Evolutionary conservation across 2,888 invertebrate genomes (phyloP).

Genomic region (Aquatica leii): DNA sequence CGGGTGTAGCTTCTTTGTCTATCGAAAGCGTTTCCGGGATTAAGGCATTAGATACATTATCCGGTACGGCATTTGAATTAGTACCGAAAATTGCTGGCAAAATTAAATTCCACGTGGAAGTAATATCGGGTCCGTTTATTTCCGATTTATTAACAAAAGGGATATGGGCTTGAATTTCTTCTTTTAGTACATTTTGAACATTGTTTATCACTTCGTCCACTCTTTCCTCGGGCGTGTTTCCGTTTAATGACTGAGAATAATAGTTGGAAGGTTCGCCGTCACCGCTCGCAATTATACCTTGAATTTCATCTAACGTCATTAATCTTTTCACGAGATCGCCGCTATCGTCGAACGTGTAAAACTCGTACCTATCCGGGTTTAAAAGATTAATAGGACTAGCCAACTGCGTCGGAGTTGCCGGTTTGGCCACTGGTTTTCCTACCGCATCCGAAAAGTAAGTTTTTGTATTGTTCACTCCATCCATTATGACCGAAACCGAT

Average conservation of each 20-base stretch:
- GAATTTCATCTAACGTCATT: conserved; percentile 87
- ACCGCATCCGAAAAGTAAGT: conserved; percentile 74
- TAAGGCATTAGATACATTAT: conserved; percentile 49
- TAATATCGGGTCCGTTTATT: conserved; percentile 76
- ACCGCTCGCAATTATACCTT: conserved; percentile 83
- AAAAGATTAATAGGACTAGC: conserved; percentile 83
- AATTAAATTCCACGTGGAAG: conserved; percentile 82
- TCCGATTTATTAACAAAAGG: conserved; percentile 61
- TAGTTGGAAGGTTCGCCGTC: conserved; percentile 71
- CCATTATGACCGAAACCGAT: conserved; percentile 70
- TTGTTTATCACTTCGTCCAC: conserved; percentile 83
- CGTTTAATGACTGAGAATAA: conserved; percentile 56
- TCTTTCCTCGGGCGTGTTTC: conserved; percentile 66
- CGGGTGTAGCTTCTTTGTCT: conserved; percentile 50
- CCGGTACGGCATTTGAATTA: conserved; percentile 36
- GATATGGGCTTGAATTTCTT: conserved; percentile 74
- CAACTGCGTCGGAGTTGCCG: conserved; percentile 68
- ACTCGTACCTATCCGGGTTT: conserved; percentile 85
- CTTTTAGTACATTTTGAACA: conserved; percentile 83
- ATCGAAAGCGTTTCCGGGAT: conserved; percentile 56
- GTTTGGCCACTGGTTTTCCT: conserved; percentile 73
- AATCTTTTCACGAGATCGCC: conserved; percentile 83
- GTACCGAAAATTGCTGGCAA: conserved; percentile 81
- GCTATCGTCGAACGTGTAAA: conserved; percentile 85
- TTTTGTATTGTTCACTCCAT: conserved; percentile 64